Evolutionary conservation across 2,797 vertebrate genomes (phyloP), one percentile per base, ranked within the genome.

Genomic region (Spheniscus humboldti): DNA sequence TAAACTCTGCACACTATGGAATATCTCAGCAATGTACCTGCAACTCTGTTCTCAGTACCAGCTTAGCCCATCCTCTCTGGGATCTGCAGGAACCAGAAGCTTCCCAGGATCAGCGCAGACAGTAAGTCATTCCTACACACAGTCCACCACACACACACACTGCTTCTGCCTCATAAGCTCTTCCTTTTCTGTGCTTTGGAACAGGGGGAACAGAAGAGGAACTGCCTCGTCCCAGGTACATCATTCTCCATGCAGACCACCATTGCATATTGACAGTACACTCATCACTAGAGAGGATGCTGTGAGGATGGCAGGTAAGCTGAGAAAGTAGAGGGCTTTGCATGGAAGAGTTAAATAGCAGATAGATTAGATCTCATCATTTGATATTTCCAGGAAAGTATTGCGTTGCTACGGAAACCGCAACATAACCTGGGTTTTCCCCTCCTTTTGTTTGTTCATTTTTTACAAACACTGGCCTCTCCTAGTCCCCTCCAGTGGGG

Each of bases 351-450:
- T 95, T 96, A 96, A 97, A 63, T 4, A 86, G 73, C 72, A 86
- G 90, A 93, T 73, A 95, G 91, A 94, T 93, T 77, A 88, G 68
- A 94, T 94, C 78, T 88, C 89, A 92, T 90, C 82, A 80, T 88
- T 90, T 86, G 94, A 96, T 24, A 92, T 94, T 96, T 93, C 92
- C 84, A 94, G 85, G 92, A 93, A 94, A 97, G 78, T 97, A 92
- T 94, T 91, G 66, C 37, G 94, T 97, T 97, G 94, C 96, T 91
- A 97, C 96, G 87, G 96, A 95, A 97, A 97, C 95, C 76, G 50
- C 95, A 96, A 78, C 85, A 86, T 88, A 94, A 94, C 66, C 93
- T 45, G 16, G 57, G 87, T 90, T 97, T 94, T 95, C 79, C 81
- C 82, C 82, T 96, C 69, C 64, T 95, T 97, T 94, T 94, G 81